Percentiles rank a stretch among this genome's conserved stretches.
Evolutionary conservation across 2,888 invertebrate genomes (phyloP).

Genomic region (Exephanes ischioxanthus): DNA sequence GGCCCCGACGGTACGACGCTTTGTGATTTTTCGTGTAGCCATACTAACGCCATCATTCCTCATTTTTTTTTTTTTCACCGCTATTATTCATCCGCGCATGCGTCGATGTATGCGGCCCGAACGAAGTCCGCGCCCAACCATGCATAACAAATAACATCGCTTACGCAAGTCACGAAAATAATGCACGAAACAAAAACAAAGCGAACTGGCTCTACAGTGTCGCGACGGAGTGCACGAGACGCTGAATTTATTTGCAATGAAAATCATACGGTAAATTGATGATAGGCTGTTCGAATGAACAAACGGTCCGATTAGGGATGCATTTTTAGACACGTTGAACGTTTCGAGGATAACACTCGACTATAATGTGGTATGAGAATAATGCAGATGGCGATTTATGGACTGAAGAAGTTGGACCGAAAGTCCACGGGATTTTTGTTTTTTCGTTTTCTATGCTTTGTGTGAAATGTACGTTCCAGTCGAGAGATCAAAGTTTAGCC

Average conservation of each 20-base stretch:
- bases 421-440: neutral
- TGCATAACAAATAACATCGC: conserved; percentile 10
- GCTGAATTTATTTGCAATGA: neutral
- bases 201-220: neutral
- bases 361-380: neutral
- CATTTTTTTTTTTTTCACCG: conserved; percentile 33
- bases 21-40: conserved; percentile 39
- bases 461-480: neutral
- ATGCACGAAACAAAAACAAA: conserved; percentile 1
- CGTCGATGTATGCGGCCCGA: neutral
- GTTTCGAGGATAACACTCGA: neutral
- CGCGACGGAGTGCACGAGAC: conserved; percentile 3
- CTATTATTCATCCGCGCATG: neutral
- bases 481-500: neutral
- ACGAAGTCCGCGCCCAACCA: conserved; percentile 41
- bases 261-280: conserved; percentile 11
- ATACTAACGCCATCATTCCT: neutral
- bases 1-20: neutral
- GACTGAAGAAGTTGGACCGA: neutral
- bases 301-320: neutral
- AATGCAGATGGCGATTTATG: neutral
- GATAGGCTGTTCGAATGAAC: neutral
- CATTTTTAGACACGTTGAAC: neutral
- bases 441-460: neutral
- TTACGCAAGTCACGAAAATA: conserved; percentile 31